Percentiles rank a stretch among this genome's conserved stretches.
phyloP scores from a whole-genome alignment of 2,797 vertebrate genomes.

The Pteronotus mesoamericanus region DNA sequence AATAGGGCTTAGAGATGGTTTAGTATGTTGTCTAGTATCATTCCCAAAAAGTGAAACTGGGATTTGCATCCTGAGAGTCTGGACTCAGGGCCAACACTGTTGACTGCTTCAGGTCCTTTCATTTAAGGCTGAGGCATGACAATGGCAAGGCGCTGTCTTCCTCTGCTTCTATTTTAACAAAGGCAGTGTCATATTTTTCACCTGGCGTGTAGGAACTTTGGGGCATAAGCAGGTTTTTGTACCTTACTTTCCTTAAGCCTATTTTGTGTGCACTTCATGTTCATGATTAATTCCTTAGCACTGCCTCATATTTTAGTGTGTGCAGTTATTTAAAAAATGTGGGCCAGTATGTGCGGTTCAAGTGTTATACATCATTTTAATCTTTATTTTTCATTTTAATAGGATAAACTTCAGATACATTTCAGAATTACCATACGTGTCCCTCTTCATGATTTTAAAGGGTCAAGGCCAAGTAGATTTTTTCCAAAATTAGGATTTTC shows the following conservation, averaged over 20 bases:
- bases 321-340: not conserved
- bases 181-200: not conserved
- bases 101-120: not conserved
- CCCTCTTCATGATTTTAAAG: not conserved
- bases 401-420: slow-evolving; percentile 11
- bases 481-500: slow-evolving; percentile 21
- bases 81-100: not conserved
- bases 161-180: not conserved
- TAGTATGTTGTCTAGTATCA: not conserved
- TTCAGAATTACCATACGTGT: slow-evolving; percentile 3
- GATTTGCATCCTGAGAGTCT: not conserved
- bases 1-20: not conserved
- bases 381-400: slow-evolving; percentile 21
- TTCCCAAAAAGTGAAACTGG: not conserved
- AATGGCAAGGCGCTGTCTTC: not conserved
- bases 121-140: not conserved
- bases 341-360: not conserved
- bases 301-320: not conserved
- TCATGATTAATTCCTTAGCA: slow-evolving; percentile 1
- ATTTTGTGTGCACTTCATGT: not conserved
- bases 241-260: not conserved
- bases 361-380: not conserved
- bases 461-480: not conserved
- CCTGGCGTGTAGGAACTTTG: not conserved
- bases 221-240: not conserved